Evolutionary conservation across 2,113 vertebrate species (phyloP).

Genomic region (Pseudolaguvia tuberculata): DNA sequence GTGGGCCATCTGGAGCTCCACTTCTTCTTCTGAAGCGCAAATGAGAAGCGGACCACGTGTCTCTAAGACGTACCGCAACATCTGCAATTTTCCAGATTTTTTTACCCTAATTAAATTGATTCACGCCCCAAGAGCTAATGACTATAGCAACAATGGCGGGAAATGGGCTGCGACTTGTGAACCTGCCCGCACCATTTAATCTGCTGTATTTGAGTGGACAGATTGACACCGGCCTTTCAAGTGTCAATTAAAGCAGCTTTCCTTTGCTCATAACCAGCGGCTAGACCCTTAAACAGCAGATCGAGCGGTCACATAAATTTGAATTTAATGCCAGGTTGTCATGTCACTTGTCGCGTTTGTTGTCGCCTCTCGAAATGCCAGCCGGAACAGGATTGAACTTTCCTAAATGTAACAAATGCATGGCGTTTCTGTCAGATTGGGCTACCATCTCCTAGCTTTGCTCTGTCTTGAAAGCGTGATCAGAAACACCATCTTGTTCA

Average conservation of each 20-base stretch:
- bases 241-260: slow-evolving; percentile 40
- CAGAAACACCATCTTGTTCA: neutral
- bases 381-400: neutral
- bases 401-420: neutral
- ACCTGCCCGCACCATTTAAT: slow-evolving; percentile 12
- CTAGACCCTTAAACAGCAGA: neutral
- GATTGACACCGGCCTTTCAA: slow-evolving; percentile 30
- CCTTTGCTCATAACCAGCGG: neutral
- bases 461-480: neutral
- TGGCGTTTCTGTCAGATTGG: neutral
- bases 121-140: slow-evolving; percentile 48
- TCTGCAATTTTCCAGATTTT: slow-evolving; percentile 40
- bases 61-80: slow-evolving; percentile 35
- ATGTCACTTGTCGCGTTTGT: neutral
- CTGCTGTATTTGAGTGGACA: slow-evolving; percentile 36
- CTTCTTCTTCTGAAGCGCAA: slow-evolving; percentile 30
- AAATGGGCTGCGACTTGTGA: slow-evolving; percentile 24
- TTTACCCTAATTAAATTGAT: slow-evolving; percentile 49
- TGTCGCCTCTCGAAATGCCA: neutral
- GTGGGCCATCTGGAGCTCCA: slow-evolving; percentile 34
- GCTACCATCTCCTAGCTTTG: neutral
- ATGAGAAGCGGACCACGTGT: slow-evolving; percentile 17
- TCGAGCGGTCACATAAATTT: slow-evolving; percentile 9
- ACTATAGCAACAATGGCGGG: slow-evolving; percentile 30
- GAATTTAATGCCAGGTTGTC: neutral